Percentiles rank a stretch among this genome's conserved stretches.
These are phyloP conservation scores for Melinaea marsaeus DNA, from an alignment of 2,888 invertebrate genomes.

Conservation along the genomic window DNA sequence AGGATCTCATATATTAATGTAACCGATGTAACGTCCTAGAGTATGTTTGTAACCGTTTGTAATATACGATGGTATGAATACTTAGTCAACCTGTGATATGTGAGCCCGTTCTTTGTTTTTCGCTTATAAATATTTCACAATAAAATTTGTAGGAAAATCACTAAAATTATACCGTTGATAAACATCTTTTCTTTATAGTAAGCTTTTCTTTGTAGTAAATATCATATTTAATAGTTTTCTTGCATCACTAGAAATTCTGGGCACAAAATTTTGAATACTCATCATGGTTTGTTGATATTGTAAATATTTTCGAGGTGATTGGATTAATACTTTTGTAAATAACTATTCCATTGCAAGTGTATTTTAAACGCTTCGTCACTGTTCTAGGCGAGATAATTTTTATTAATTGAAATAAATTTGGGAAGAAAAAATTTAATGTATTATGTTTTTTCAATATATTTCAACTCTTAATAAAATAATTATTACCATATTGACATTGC, in stretches of 20 bases:
- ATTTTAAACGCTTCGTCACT: background rate
- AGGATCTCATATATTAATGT: slow-evolving; percentile 26
- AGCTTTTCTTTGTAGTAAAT: background rate
- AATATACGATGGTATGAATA: slow-evolving; percentile 12
- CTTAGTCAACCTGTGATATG: slow-evolving; percentile 27
- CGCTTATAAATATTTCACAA: background rate
- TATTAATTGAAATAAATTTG: background rate
- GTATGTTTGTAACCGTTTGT: slow-evolving; percentile 18
- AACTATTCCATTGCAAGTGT: slow-evolving; percentile 13
- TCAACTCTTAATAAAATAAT: no score
- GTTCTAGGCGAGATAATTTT: background rate
- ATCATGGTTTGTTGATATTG: slow-evolving; percentile 37
- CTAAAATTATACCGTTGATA: slow-evolving; percentile 3
- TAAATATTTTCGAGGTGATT: slow-evolving; percentile 45
- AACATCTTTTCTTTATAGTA: slow-evolving; percentile 6
- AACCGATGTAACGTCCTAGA: slow-evolving; percentile 16
- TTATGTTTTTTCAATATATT: no score
- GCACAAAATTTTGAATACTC: slow-evolving; percentile 47
- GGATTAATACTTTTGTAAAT: slow-evolving; percentile 40
- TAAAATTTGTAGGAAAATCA: slow-evolving; percentile 1
- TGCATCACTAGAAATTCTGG: slow-evolving; percentile 33
- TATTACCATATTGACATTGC: no score
- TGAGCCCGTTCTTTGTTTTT: slow-evolving; percentile 9
- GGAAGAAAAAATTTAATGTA: no score
- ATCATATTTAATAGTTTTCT: background rate